Evolutionary conservation across 2,797 vertebrate genomes (phyloP).

Genomic region (Crossoptilon crossoptilon): DNA sequence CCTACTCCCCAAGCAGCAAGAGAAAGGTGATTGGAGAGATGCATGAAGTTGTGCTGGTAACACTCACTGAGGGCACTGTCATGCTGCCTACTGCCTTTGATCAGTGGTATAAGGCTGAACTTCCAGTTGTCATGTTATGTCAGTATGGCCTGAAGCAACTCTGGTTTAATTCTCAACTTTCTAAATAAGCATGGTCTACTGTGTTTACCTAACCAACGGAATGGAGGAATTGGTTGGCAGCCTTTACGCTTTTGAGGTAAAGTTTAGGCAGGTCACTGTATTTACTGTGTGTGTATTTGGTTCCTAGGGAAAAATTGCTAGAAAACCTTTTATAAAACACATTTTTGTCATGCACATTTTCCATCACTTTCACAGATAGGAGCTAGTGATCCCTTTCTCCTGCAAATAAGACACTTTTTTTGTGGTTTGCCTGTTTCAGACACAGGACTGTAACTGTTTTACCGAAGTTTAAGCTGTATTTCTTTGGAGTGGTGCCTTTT

Average conservation of each 20-base stretch:
- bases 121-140: not conserved
- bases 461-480: not conserved
- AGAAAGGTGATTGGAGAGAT: not conserved
- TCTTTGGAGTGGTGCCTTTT: not conserved
- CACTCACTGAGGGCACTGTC: not conserved
- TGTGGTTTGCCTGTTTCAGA: not conserved
- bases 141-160: not conserved
- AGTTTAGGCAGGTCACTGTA: not conserved
- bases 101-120: not conserved
- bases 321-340: not conserved
- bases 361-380: not conserved
- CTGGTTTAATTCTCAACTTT: not conserved
- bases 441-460: not conserved
- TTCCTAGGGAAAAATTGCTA: not conserved
- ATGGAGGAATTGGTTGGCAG: not conserved
- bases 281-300: not conserved
- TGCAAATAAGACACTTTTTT: not conserved
- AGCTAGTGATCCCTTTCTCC: not conserved
- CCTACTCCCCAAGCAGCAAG: not conserved
- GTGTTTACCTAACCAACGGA: not conserved
- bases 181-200: not conserved
- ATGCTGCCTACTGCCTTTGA: not conserved
- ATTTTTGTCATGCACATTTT: not conserved
- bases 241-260: not conserved
- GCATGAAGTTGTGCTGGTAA: not conserved